Evolutionary conservation across 1,140 invertebrate species (phyloP).

Genomic region (Drosophila athabasca): DNA sequence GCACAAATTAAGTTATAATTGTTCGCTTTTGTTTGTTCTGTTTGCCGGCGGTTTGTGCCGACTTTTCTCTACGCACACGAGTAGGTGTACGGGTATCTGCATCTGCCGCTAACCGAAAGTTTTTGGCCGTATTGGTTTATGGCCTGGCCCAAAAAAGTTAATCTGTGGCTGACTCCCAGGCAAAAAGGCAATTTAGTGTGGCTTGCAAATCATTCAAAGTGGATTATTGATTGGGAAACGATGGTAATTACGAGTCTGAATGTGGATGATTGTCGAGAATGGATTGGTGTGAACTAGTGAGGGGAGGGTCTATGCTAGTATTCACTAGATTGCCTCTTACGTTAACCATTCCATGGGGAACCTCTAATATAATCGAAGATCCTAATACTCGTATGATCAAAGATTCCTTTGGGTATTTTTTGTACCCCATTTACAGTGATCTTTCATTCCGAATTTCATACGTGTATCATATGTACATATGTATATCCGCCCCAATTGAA

Average conservation of each 20-base stretch:
- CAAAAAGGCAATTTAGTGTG: conserved; percentile 45
- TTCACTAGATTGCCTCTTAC: no score
- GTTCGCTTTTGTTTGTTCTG: conserved; percentile 69
- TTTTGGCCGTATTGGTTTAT: conserved; percentile 30
- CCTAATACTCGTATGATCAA: no score
- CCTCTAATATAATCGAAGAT: no score
- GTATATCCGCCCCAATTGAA: neutral
- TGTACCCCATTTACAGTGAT: no score
- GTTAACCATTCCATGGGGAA: neutral
- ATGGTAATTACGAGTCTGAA: conserved; percentile 20
- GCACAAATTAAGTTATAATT: conserved; percentile 81
- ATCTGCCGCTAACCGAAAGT: conserved; percentile 19
- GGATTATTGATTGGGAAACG: conserved; percentile 19
- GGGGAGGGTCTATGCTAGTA: no score
- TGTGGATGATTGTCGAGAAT: neutral
- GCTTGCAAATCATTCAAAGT: conserved; percentile 2
- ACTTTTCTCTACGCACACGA: conserved; percentile 31
- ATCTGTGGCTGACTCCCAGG: conserved; percentile 33
- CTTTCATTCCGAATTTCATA: no score
- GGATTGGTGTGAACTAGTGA: no score
- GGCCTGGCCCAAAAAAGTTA: conserved; percentile 42
- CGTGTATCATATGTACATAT: no score
- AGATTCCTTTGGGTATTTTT: no score
- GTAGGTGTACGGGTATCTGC: conserved; percentile 29
- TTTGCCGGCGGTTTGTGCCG: conserved; percentile 39